phyloP scores from a whole-genome alignment of 2,888 invertebrate species.

The Adela reaumurella region DNA sequence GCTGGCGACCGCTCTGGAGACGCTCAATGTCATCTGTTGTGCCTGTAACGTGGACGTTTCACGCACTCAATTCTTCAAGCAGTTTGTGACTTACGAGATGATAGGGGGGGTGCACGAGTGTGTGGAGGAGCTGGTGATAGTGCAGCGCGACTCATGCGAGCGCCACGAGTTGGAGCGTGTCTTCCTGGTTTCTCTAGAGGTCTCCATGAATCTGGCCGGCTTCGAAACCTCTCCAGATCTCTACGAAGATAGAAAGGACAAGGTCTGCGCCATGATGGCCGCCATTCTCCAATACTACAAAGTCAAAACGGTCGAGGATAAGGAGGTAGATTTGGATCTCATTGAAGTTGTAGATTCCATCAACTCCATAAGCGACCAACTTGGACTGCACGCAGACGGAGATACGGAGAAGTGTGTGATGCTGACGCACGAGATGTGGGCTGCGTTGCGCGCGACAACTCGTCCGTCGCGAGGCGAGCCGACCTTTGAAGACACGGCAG shows the following conservation, averaged over 20 bases:
- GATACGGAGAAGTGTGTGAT: conserved; percentile 27
- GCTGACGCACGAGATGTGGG: conserved; percentile 34
- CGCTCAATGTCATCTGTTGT: conserved; percentile 54
- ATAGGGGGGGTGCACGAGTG: conserved; percentile 28
- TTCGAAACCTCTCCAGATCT: conserved; percentile 33
- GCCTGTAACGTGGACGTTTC: conserved; percentile 29
- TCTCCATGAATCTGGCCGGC: conserved; percentile 29
- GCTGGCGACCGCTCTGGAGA: conserved; percentile 55
- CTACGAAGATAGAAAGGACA: conserved; percentile 22
- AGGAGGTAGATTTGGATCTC: conserved; percentile 25
- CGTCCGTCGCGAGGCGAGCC: conserved; percentile 14
- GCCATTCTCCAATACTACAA: conserved; percentile 33
- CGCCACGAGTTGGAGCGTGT: conserved; percentile 34
- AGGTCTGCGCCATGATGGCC: conserved; percentile 25
- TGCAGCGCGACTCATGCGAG: conserved; percentile 23
- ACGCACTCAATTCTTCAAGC: conserved; percentile 27
- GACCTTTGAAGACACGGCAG: conserved; percentile 28
- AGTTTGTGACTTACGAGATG: conserved; percentile 31
- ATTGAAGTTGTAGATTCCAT: conserved; percentile 34
- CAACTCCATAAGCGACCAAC: conserved; percentile 23
- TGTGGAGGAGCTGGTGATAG: conserved; percentile 27
- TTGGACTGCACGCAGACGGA: conserved; percentile 23
- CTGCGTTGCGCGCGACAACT: no score
- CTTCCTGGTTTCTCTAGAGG: conserved; percentile 32
- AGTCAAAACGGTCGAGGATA: conserved; percentile 24